phyloP scores from a whole-genome alignment of 2,797 vertebrate species.

The Oryzias sinensis region DNA sequence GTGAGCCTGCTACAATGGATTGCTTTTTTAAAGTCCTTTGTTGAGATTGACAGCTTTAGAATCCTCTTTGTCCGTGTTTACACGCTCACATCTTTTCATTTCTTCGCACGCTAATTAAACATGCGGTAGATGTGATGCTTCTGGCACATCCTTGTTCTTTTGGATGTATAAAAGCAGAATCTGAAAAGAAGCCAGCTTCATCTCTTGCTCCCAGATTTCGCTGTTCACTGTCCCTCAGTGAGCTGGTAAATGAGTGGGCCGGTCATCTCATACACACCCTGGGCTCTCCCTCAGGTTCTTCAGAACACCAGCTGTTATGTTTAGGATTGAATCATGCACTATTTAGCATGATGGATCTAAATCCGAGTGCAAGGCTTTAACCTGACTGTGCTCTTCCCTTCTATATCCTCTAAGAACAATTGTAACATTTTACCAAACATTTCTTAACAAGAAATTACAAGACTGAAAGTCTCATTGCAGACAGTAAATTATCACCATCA shows the following conservation, averaged over 20 bases:
- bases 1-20: no score
- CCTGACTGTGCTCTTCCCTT: conserved; percentile 20
- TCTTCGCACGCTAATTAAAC: conserved; percentile 36
- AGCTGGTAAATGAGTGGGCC: conserved; percentile 71
- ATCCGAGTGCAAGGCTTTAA: conserved; percentile 35
- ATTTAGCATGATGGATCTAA: conserved; percentile 56
- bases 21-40: conserved; percentile 13
- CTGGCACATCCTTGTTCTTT: conserved; percentile 54
- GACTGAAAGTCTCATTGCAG: no score
- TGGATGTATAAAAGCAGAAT: no score
- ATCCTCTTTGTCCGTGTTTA: conserved; percentile 28
- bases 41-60: conserved; percentile 18
- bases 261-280: conserved; percentile 70
- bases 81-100: conserved; percentile 29
- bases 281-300: conserved; percentile 64
- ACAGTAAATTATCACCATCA: no score
- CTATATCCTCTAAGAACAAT: conserved; percentile 5
- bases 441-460: no score
- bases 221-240: conserved; percentile 59
- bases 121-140: conserved; percentile 53
- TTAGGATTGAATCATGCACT: conserved; percentile 64
- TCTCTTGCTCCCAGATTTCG: conserved; percentile 53
- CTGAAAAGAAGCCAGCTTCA: conserved; percentile 59
- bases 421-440: conserved; percentile 7
- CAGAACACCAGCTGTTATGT: conserved; percentile 76